phyloP scores from a whole-genome alignment of 2,888 invertebrate species.

The Eupithecia pulchellata region DNA sequence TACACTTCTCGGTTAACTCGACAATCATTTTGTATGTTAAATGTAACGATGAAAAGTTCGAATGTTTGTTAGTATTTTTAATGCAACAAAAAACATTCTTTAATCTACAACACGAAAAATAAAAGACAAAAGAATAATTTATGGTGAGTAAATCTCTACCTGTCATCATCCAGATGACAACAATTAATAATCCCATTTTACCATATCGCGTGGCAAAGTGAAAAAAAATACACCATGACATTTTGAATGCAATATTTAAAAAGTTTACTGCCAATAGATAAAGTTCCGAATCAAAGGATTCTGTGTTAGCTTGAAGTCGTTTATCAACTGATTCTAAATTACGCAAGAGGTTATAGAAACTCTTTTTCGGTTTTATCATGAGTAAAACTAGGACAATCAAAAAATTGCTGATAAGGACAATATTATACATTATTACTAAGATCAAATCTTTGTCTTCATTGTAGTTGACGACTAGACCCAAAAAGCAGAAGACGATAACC shows the following conservation, averaged over 20 bases:
- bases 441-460: background rate
- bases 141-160: background rate
- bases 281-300: background rate
- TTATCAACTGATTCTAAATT: conserved; percentile 13
- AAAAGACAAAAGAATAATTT: conserved; percentile 6
- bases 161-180: background rate
- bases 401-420: background rate
- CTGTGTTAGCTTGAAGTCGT: background rate
- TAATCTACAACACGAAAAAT: background rate
- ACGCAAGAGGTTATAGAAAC: background rate
- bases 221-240: no score
- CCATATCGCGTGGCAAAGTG: no score
- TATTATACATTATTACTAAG: background rate
- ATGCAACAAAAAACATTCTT: background rate
- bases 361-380: background rate
- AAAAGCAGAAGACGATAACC: background rate
- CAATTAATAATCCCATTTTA: background rate
- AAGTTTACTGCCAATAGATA: background rate
- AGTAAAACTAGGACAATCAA: background rate
- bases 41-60: background rate
- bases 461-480: background rate
- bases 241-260: background rate
- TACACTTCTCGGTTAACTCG: background rate
- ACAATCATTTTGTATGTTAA: conserved; percentile 7
- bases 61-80: background rate